Conservation (phyloP, 2,888 invertebrate species). For the Kryphioiulus occultus region DNA sequence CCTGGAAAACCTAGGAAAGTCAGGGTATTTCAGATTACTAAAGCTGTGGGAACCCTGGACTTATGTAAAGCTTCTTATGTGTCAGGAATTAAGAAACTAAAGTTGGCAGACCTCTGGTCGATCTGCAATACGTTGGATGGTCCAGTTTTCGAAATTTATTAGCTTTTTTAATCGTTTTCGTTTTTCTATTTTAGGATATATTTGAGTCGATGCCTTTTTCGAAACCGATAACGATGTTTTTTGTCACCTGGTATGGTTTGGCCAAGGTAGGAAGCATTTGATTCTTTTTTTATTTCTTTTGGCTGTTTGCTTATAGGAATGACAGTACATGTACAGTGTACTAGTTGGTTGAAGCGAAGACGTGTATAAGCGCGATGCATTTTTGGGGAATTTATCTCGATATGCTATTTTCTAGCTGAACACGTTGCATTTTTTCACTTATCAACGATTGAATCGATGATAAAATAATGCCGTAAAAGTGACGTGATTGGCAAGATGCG, state of each 20-base stretch:
- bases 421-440: constrained; percentile 30
- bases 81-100: too few relatives aligned
- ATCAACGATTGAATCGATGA: constrained; percentile 20
- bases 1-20: too few relatives aligned
- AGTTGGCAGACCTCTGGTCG: too few relatives aligned
- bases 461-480: constrained; percentile 16
- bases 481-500: constrained; percentile 36
- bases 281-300: not conserved
- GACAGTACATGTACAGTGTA: too few relatives aligned
- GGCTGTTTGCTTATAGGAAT: not conserved
- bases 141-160: not conserved
- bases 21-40: too few relatives aligned
- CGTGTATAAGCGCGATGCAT: not conserved
- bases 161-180: not conserved
- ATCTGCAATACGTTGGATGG: too few relatives aligned
- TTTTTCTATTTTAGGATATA: not conserved
- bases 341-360: not conserved
- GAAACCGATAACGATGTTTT: not conserved
- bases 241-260: constrained; percentile 7
- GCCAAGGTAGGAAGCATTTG: not conserved
- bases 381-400: not conserved
- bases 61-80: too few relatives aligned
- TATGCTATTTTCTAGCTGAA: constrained; percentile 36
- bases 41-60: too few relatives aligned
- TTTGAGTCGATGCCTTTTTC: not conserved